Conservation (phyloP, 2,113 vertebrate genomes). For the Anthoscopus minutus region DNA sequence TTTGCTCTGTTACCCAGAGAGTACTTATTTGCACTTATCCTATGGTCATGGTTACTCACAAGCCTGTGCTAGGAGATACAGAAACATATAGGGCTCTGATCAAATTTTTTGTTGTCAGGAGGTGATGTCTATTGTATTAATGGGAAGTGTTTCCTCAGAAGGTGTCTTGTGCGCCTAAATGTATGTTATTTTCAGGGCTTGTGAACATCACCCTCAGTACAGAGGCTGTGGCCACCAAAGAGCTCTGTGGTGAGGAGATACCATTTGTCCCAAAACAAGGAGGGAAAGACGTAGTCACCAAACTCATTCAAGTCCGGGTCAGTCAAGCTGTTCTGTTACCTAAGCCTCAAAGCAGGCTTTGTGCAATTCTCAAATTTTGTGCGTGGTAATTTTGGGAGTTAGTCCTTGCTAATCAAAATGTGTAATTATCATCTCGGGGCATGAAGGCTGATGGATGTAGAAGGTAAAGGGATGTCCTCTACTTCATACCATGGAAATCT, state of each 20-base stretch:
- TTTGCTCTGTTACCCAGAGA: background rate
- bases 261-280: slow-evolving; percentile 47
- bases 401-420: background rate
- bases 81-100: background rate
- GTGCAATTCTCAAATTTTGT: background rate
- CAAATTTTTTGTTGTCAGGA: background rate
- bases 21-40: background rate
- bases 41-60: background rate
- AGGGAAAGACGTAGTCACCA: slow-evolving; percentile 40
- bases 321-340: background rate
- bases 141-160: background rate
- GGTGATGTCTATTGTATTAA: background rate
- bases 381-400: background rate
- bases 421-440: background rate
- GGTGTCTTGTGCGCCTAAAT: background rate
- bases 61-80: background rate
- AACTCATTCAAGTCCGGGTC: slow-evolving; percentile 63
- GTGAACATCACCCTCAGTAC: slow-evolving; percentile 55
- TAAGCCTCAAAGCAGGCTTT: background rate
- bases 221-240: slow-evolving; percentile 41
- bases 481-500: background rate
- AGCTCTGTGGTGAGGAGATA: slow-evolving; percentile 22
- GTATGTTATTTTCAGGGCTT: slow-evolving; percentile 18
- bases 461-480: background rate
- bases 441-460: background rate